A percentile compares a stretch with the other conserved stretches of the same genome.
These are phyloP conservation scores for Mobula hypostoma DNA, from an alignment of 2,113 vertebrate genomes.

Conservation along the genomic window DNA sequence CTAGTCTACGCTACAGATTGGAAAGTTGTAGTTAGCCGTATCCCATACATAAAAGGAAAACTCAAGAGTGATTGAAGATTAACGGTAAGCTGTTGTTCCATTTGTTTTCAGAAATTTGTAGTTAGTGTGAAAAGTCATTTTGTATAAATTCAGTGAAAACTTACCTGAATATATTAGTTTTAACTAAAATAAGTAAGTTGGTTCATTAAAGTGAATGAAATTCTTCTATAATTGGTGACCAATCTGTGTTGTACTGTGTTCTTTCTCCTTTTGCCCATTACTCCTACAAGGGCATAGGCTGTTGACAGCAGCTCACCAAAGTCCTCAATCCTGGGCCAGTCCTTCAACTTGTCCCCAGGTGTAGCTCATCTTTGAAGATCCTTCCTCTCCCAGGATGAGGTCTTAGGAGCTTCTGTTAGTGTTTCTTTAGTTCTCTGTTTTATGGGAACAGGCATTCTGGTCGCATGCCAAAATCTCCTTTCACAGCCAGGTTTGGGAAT, in stretches of 20 bases:
- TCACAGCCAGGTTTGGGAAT: too few species aligned
- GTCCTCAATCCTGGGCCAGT: too few species aligned
- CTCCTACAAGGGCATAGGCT: too few species aligned
- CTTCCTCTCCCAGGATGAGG: too few species aligned
- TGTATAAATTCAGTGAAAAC: background rate
- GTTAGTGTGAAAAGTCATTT: background rate
- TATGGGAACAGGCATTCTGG: too few species aligned
- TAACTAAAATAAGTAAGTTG: background rate
- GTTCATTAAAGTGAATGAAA: background rate
- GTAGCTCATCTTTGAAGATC: too few species aligned
- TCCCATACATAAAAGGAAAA: slow-evolving; percentile 82
- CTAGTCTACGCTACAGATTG: slow-evolving; percentile 82
- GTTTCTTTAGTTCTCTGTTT: too few species aligned
- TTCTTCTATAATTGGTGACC: background rate
- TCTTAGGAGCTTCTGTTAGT: too few species aligned
- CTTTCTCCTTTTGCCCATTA: too few species aligned
- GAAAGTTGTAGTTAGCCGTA: slow-evolving; percentile 77
- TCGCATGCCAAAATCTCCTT: too few species aligned
- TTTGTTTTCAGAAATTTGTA: background rate
- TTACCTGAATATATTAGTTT: background rate
- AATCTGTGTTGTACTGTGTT: background rate
- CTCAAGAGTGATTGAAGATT: slow-evolving; percentile 65
- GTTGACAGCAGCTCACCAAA: too few species aligned
- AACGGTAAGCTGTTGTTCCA: slow-evolving; percentile 44
- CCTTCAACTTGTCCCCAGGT: too few species aligned